Base-by-base conservation (phyloP, 2,113 vertebrate species). In the Siphamia tubifer region DNA sequence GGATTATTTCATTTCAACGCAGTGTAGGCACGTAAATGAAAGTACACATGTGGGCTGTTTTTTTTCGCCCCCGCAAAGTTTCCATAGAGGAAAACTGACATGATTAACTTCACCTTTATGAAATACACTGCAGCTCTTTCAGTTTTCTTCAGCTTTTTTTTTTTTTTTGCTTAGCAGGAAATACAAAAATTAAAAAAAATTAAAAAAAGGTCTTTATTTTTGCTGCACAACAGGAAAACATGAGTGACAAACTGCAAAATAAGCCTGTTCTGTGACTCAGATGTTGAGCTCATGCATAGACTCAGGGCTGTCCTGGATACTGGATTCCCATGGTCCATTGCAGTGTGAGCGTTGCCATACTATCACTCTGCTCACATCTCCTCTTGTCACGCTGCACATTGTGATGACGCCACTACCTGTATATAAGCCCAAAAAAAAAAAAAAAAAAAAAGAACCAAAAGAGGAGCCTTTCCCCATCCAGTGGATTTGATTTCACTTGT, bases 41-140 rank as follows among this genome's bases (percentile, higher is more conserved):
- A 74, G 72, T 53, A 65, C 44, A 68, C 64, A 47, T 39, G 77
- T 77, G 73, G 68, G 69, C 62, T 34, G 48, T 32, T 5, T n/a
- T 5, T n/a, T 5, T 4, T 70, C 74, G 42, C 82, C 70, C 78
- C 67, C 71, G 45, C 65, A 43, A 42, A 48, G 40, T 74, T 78
- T 66, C 49, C 53, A 51, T 11, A 15, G 21, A 64, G 53, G 42
- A 55, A 53, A 52, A 52, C 36, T 8, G 19, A 57, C 21, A 31
- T 34, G 51, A 70, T 63, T 84, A 62, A 39, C 53, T 28, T 51
- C 34, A 53, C 56, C 24, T 52, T 66, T 13, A 42, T 54, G 53
- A 58, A 69, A 52, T 35, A 17, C 36, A 34, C 7, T 10, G 12
- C 39, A n/a, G n/a, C n/a, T n/a, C n/a, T n/a, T n/a, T n/a, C n/a